Base-by-base conservation (phyloP, 2,797 vertebrate species). In the Phrynocephalus forsythii region DNA sequence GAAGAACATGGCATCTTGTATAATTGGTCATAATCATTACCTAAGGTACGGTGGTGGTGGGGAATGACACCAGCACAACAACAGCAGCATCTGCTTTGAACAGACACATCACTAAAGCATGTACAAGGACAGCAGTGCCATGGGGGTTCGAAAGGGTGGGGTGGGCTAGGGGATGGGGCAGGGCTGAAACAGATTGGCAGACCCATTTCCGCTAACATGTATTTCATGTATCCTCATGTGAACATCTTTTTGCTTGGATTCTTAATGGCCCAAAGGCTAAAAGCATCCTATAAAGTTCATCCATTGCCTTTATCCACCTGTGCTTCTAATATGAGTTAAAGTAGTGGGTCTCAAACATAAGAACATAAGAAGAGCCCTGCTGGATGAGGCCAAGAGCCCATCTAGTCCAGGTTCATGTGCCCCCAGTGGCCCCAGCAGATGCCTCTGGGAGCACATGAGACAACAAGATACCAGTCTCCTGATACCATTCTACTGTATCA, bases 11-110 rank as follows among this genome's bases (percentile, higher is more conserved):
- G 94, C 95, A 94, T 96, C 95, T 94, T 88, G 92, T 94, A 95
- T 96, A 96, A 96, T 96, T 89, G 84, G 94, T 95, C 93, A 89
- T 96, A 95, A 95, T 96, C 95, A 93, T 95, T 95, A 90, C 95
- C 94, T 91, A 91, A 95, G 92, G 56, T 44, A 44, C 38, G 72
- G 68, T 10, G 8, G 6, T 8, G 28, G 30, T 28, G 10, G 52
- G 26, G 18, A 94, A 95, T 87, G 95, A 96, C 94, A 95, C 91
- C 92, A 88, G 87, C 69, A 95, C 93, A 83, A 95, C 94, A 90
- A 91, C 90, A 90, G 93, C 93, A 95, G 93, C 95, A 95, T 95
- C 94, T 96, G 95, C 92, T 94, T 52, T 90, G 92, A 92, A 95
- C 93, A 92, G 90, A 92, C 93, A 90, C 81, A 94, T 95, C 94